Base-by-base conservation (phyloP, 2,888 invertebrate species). In the Anoncus sp. region DNA sequence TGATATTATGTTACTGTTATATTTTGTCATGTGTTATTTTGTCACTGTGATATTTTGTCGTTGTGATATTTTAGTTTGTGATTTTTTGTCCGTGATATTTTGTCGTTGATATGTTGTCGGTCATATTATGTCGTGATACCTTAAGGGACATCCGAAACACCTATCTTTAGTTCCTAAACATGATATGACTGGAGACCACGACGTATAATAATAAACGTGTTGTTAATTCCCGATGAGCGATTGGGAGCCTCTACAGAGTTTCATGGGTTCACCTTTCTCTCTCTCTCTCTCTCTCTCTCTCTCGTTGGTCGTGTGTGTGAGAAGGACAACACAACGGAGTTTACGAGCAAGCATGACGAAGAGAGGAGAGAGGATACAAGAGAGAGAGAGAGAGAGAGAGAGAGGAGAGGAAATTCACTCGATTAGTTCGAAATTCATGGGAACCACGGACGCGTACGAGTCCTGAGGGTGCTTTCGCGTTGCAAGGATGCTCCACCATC, bases 381-480 rank as follows among this genome's bases (percentile, higher is more conserved):
- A n/a, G n/a, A n/a, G n/a, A n/a, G 18, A 51, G 38, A n/a, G 49
- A 22, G 18, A 27, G 62, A 45, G 53, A 55, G 22, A 24, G 59
- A 38, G 38, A 51, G 40, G 49, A 40, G 51, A 55, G 77, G 81
- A 81, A 81, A 83, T 82, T 81, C 77, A 77, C 77, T 78, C 83
- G 81, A 81, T 82, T 83, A 83, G 81, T 83, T 83, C 53, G 77
- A 81, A 83, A 83, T 83, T 81, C 82, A 83, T 83, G 81, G 79
- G 53, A 82, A 80, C 75, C 60, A 63, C 60, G 65, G 57, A 62
- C 62, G 73, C 67, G 67, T 75, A 75, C 70, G 75, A 79, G 76
- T 80, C 82, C 82, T 80, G 74, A 80, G 82, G 82, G 82, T 79
- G 81, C 72, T 74, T 77, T 80, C 49, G 60, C 45, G 66, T 38